Evolutionary conservation across 2,797 vertebrate species (phyloP).

Genomic region (Takifugu rubripes): DNA sequence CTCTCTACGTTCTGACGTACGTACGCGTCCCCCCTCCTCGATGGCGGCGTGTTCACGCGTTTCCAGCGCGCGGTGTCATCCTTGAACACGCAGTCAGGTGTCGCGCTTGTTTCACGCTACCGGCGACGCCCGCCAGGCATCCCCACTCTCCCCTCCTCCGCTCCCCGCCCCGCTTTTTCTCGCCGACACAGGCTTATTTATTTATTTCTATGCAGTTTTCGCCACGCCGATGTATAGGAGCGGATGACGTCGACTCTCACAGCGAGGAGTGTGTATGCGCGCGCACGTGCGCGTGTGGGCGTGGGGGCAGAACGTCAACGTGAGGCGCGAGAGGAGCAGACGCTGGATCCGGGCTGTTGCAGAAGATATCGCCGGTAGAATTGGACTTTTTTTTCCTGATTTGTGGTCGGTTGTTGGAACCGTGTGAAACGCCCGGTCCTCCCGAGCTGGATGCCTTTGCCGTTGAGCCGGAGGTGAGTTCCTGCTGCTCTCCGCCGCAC

Average conservation of each 20-base stretch:
- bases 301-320: conserved; percentile 59
- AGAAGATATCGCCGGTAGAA: conserved; percentile 8
- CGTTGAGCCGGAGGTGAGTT: conserved; percentile 12
- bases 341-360: conserved; percentile 9
- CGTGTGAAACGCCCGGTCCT: not conserved
- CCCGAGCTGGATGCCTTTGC: not conserved
- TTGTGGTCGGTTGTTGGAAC: not conserved
- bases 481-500: not conserved
- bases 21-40: conserved; percentile 40
- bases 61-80: conserved; percentile 68
- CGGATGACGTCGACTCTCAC: conserved; percentile 50
- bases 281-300: conserved; percentile 54
- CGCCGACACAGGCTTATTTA: conserved; percentile 24
- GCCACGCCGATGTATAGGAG: conserved; percentile 11
- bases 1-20: conserved; percentile 1
- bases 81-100: conserved; percentile 78
- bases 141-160: not conserved
- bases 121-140: conserved; percentile 54
- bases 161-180: conserved; percentile 10
- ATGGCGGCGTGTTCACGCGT: conserved; percentile 55
- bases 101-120: conserved; percentile 72
- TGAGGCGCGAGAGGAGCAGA: conserved; percentile 28
- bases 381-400: conserved; percentile 1
- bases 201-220: conserved; percentile 11
- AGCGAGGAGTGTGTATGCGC: conserved; percentile 54